A percentile compares a stretch with the other conserved stretches of the same genome.
These are phyloP conservation scores for Equus przewalskii DNA, from an alignment of 2,113 vertebrate genomes.

Conservation along the genomic window DNA sequence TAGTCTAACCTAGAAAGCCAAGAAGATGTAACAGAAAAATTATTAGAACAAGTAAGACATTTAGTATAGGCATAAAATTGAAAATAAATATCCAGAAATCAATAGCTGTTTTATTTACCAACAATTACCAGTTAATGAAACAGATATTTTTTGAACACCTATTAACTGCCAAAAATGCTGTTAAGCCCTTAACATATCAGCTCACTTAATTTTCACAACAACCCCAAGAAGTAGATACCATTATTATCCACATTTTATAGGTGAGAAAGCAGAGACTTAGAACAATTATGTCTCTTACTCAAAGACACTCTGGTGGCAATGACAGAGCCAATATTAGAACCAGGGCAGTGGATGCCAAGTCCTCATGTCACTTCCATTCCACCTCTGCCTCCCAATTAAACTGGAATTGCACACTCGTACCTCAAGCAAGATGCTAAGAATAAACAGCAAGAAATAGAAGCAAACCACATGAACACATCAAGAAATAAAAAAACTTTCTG, in stretches of 20 bases:
- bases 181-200: not conserved
- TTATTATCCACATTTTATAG: not conserved
- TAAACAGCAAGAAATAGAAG: not conserved
- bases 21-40: not conserved
- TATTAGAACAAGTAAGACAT: slow-evolving; percentile 46
- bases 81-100: slow-evolving; percentile 66
- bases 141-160: not conserved
- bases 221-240: not conserved
- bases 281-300: not conserved
- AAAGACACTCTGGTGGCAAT: not conserved
- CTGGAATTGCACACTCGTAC: not conserved
- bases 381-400: not conserved
- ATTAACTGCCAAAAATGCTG: not conserved
- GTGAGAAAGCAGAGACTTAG: not conserved
- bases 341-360: not conserved
- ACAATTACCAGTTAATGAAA: slow-evolving; percentile 36
- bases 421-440: not conserved
- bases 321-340: not conserved
- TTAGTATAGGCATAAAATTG: not conserved
- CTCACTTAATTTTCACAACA: slow-evolving; percentile 10
- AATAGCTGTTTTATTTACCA: not conserved
- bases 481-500: not conserved
- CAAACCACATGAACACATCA: not conserved
- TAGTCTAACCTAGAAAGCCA: not conserved
- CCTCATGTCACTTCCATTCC: not conserved